A percentile compares a stretch with the other conserved stretches of the same genome.
Evolutionary conservation across 2,797 vertebrate species (phyloP).

Genomic region (Pangasius macronema): DNA sequence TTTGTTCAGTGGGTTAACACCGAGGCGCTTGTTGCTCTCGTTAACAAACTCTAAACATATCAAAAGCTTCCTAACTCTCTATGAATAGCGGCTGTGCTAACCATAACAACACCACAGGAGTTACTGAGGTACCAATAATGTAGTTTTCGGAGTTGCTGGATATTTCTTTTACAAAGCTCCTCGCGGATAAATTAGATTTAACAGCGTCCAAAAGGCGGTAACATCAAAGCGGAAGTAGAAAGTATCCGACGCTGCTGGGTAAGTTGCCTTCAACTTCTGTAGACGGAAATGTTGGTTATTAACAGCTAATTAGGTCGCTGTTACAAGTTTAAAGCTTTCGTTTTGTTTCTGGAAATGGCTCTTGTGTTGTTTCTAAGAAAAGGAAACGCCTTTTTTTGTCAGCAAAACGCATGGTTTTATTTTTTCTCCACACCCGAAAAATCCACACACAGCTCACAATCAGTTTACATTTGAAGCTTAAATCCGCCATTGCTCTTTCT

Average conservation of each 20-base stretch:
- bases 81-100: neutral
- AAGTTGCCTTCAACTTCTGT: constrained; percentile 67
- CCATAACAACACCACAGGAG: constrained; percentile 9
- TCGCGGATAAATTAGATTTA: neutral
- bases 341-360: neutral
- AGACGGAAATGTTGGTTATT: neutral
- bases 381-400: constrained; percentile 1
- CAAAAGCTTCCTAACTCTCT: constrained; percentile 51
- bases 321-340: neutral
- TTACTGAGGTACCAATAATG: constrained; percentile 57
- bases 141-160: constrained; percentile 38
- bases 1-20: constrained; percentile 53
- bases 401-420: neutral
- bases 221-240: constrained; percentile 81
- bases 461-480: neutral
- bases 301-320: neutral
- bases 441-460: neutral
- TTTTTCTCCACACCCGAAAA: neutral
- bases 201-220: constrained; percentile 15
- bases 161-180: neutral
- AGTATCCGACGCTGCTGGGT: constrained; percentile 48
- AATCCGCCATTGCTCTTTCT: neutral
- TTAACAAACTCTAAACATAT: constrained; percentile 59
- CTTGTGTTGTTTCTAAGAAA: neutral
- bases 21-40: constrained; percentile 74